phyloP scores from a whole-genome alignment of 2,113 vertebrate genomes.

The Meleagris gallopavo region DNA sequence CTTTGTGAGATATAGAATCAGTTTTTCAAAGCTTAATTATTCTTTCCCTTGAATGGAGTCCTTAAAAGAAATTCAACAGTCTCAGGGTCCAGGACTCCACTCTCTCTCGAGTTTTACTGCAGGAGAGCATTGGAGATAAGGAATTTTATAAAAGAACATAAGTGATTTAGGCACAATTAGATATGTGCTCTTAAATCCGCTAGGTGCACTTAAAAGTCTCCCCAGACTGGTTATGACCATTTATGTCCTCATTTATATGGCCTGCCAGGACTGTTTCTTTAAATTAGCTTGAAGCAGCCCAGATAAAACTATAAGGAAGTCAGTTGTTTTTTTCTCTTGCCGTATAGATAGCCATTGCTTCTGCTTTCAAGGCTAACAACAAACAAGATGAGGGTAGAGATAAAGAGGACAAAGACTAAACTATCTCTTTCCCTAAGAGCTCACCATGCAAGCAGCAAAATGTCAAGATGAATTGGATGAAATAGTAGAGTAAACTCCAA shows the following conservation, averaged over 20 bases:
- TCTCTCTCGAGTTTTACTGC: neutral
- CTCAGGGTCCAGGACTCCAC: neutral
- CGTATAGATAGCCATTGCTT: neutral
- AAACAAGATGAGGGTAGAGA: conserved; percentile 6
- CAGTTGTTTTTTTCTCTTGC: conserved; percentile 44
- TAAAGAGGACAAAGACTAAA: conserved; percentile 19
- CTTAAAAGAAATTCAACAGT: neutral
- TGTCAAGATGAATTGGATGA: neutral
- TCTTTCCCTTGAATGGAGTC: neutral
- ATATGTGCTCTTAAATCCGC: conserved; percentile 32
- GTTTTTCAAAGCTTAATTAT: conserved; percentile 14
- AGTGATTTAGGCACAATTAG: conserved; percentile 30
- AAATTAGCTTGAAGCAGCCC: conserved; percentile 68
- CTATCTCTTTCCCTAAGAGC: neutral
- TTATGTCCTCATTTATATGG: conserved; percentile 50
- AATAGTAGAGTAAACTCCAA: conserved; percentile 29
- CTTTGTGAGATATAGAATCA: neutral
- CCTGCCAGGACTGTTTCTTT: conserved; percentile 61
- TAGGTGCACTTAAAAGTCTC: conserved; percentile 39
- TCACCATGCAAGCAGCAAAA: conserved; percentile 29
- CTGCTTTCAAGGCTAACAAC: conserved; percentile 24
- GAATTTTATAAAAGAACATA: conserved; percentile 33
- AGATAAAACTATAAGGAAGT: conserved; percentile 24
- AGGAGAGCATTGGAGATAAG: neutral
- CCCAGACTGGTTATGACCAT: conserved; percentile 17